These are phyloP conservation scores for Syngnathoides biaculeatus DNA, from an alignment of 2,113 vertebrate genomes.

Conservation along the genomic window DNA sequence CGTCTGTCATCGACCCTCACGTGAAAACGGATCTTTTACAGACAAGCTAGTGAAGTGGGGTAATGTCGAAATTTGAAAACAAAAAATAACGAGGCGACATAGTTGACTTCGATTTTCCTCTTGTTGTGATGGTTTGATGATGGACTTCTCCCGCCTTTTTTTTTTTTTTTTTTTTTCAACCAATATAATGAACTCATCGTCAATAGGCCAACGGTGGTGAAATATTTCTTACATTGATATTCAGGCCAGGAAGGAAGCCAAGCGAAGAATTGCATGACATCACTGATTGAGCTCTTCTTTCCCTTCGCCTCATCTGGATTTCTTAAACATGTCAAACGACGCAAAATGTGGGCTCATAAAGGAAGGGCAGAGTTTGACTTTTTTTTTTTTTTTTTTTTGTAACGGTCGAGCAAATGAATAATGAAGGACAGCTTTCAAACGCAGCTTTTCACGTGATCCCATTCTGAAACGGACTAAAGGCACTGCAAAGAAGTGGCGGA, in stretches of 20 bases:
- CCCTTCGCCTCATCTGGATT: conserved; percentile 45
- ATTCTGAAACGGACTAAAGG: not conserved
- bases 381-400: not conserved
- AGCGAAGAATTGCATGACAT: conserved; percentile 43
- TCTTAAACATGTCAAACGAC: conserved; percentile 49
- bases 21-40: not conserved
- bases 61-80: not conserved
- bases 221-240: conserved; percentile 1
- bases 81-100: not conserved
- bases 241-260: conserved; percentile 31
- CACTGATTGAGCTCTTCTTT: conserved; percentile 43
- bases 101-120: not conserved
- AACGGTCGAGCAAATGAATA: not conserved
- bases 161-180: too few species aligned
- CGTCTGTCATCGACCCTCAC: not conserved
- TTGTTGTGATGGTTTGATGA: too few species aligned
- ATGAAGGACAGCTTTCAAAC: not conserved
- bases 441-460: not conserved
- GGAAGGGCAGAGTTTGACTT: conserved; percentile 13
- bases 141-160: not conserved
- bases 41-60: not conserved
- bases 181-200: not conserved
- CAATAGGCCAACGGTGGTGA: not conserved
- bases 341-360: conserved; percentile 44
- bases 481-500: not conserved